Evolutionary conservation across 2,797 vertebrate species (phyloP).

Genomic region (Brachyrhaphis roseni): DNA sequence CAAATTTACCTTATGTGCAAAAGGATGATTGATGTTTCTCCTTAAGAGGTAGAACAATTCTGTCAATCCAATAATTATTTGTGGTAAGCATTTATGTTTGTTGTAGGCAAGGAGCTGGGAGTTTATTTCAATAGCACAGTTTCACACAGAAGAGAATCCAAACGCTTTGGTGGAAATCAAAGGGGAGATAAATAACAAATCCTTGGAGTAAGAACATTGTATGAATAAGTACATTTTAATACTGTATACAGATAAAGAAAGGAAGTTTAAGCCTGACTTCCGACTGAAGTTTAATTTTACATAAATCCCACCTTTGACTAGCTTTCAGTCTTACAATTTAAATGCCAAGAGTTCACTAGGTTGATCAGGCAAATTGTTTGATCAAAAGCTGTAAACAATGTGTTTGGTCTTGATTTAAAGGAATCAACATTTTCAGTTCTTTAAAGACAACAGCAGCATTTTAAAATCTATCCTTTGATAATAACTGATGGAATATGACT

Average conservation of each 20-base stretch:
- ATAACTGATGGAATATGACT: too few species aligned
- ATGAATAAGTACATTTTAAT: neutral
- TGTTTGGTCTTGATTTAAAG: neutral
- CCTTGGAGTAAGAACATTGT: neutral
- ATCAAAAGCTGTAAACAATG: neutral
- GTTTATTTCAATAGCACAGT: neutral
- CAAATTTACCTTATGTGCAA: neutral
- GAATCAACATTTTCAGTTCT: neutral
- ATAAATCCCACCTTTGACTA: neutral
- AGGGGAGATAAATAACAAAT: neutral
- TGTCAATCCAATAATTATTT: neutral
- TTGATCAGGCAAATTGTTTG: neutral
- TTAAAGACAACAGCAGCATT: neutral
- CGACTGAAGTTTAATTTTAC: neutral
- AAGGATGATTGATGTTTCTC: neutral
- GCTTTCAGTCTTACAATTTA: neutral
- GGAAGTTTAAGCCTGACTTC: neutral
- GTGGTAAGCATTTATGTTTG: neutral
- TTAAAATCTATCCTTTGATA: neutral
- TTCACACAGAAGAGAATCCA: neutral
- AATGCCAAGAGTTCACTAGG: neutral
- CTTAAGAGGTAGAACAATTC: neutral
- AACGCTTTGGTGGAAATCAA: neutral
- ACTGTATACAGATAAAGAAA: neutral
- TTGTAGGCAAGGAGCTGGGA: neutral